phyloP scores from a whole-genome alignment of 1,140 invertebrate genomes.

The Chlorops oryzae region DNA sequence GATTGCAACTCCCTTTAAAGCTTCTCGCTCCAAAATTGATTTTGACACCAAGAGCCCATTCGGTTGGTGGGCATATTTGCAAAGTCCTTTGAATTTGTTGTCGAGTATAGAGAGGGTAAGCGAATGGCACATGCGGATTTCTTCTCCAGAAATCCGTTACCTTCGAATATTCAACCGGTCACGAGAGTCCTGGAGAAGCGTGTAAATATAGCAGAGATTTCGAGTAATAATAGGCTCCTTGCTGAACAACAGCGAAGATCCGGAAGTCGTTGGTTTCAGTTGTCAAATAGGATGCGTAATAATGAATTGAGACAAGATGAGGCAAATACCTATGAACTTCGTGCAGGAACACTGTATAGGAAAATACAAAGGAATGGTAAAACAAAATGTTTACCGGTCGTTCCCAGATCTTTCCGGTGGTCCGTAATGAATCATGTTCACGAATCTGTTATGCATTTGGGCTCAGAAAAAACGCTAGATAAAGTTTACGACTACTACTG shows the following conservation, averaged over 20 bases:
- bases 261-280: constrained; percentile 11
- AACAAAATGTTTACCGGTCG: constrained; percentile 30
- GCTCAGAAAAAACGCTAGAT: constrained; percentile 31
- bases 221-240: constrained; percentile 15
- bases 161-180: too few relatives aligned
- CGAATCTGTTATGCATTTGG: constrained; percentile 24
- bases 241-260: constrained; percentile 13
- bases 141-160: constrained; percentile 24
- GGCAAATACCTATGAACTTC: constrained; percentile 20
- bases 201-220: constrained; percentile 15
- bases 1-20: constrained; percentile 22
- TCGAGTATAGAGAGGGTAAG: constrained; percentile 20
- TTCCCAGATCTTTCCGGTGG: constrained; percentile 30
- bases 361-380: constrained; percentile 19
- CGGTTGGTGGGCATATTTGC: constrained; percentile 40
- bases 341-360: constrained; percentile 21
- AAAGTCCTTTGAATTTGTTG: constrained; percentile 29
- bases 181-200: background rate
- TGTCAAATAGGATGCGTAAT: constrained; percentile 4
- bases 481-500: constrained; percentile 25
- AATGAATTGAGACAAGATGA: constrained; percentile 7
- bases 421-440: constrained; percentile 39
- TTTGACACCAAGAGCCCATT: constrained; percentile 33
- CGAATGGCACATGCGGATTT: constrained; percentile 31
- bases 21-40: constrained; percentile 31